Percentiles rank a stretch among this genome's conserved stretches.
Conservation (phyloP, 2,113 vertebrate genomes). For the Gobius niger region DNA sequence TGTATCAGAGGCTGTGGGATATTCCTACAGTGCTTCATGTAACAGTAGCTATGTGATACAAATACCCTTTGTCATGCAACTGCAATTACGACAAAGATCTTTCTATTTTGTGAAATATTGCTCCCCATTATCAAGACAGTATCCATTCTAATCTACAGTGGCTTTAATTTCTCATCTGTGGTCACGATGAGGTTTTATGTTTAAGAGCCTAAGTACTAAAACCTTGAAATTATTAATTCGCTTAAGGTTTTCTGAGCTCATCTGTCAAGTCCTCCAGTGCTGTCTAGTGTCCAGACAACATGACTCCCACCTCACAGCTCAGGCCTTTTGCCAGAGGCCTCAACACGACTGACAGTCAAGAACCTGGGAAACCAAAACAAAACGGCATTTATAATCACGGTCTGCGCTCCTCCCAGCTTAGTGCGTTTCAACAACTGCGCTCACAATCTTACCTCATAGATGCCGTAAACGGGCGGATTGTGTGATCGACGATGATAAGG, state of each 20-base stretch:
- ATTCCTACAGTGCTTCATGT: too few relatives aligned
- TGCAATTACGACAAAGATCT: too few relatives aligned
- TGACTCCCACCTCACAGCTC: constrained; percentile 17
- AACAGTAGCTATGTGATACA: too few relatives aligned
- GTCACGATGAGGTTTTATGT: background rate
- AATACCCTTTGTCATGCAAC: too few relatives aligned
- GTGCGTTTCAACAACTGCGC: constrained; percentile 6
- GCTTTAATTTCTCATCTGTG: too few relatives aligned
- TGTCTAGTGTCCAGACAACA: background rate
- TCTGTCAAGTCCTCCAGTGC: background rate
- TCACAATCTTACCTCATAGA: constrained; percentile 46
- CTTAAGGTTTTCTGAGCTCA: background rate
- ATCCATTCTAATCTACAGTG: too few relatives aligned
- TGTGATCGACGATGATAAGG: constrained; percentile 18
- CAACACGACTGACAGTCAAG: background rate
- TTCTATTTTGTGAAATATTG: too few relatives aligned
- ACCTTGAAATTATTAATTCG: background rate
- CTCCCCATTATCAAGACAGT: too few relatives aligned
- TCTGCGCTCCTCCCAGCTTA: constrained; percentile 22
- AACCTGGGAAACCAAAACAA: background rate
- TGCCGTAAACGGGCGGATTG: constrained; percentile 46
- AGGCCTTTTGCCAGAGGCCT: constrained; percentile 18
- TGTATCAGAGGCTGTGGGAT: too few relatives aligned
- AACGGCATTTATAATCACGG: background rate
- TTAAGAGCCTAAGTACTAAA: background rate